Percentiles rank a stretch among this genome's conserved stretches.
phyloP scores from a whole-genome alignment of 1,140 invertebrate genomes.

The Dysdera silvatica region DNA sequence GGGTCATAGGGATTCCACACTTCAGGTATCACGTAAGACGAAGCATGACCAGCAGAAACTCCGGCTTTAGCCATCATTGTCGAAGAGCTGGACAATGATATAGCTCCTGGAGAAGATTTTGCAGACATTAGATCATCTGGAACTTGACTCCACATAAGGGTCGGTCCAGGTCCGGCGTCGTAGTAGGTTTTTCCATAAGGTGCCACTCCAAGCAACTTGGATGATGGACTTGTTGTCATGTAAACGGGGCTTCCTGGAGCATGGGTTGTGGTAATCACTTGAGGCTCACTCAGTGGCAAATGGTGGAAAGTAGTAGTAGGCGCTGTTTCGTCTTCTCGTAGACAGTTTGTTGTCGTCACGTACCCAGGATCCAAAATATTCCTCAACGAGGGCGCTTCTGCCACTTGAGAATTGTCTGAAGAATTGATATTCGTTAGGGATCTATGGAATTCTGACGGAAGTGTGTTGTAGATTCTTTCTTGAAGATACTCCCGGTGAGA shows the following conservation, averaged over 20 bases:
- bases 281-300: neutral
- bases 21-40: constrained; percentile 19
- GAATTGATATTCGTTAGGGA: constrained; percentile 2
- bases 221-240: too few species aligned
- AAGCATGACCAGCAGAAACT: constrained; percentile 3
- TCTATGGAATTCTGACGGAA: constrained; percentile 3
- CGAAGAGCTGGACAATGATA: neutral
- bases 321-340: neutral
- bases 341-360: neutral
- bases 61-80: constrained; percentile 8
- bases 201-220: constrained; percentile 8
- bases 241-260: too few species aligned
- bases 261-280: neutral
- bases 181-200: constrained; percentile 14
- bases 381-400: constrained; percentile 1
- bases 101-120: constrained; percentile 11
- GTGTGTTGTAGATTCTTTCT: neutral
- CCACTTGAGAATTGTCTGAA: neutral
- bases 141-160: constrained; percentile 22
- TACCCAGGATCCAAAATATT: constrained; percentile 10
- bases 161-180: neutral
- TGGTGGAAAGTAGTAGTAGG: constrained; percentile 20
- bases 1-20: constrained; percentile 19
- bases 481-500: constrained; percentile 7
- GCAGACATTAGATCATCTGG: constrained; percentile 10